Base-by-base conservation (phyloP, 2,797 vertebrate species). In the Lepilemur septentrionalis region DNA sequence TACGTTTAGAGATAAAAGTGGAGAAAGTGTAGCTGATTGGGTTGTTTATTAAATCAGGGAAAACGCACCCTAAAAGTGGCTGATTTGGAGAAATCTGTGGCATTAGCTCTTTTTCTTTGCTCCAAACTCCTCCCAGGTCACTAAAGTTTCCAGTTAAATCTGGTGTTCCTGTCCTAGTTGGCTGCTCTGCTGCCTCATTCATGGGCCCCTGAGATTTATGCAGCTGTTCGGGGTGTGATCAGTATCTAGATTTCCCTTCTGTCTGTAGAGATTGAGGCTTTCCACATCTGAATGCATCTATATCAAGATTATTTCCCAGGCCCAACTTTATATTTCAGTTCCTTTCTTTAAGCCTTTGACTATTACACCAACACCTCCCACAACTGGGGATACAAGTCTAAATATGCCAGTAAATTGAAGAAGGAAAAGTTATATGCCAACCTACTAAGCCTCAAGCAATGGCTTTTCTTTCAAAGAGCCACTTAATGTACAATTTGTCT, bases 181-280 rank as follows among this genome's bases (percentile, higher is more conserved):
- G 25, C 67, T 88, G 9, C 20, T 78, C 72, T 82, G 2, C 30
- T 81, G 13, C 52, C 18, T 92, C 35, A 91, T 82, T 91, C 46
- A 63, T 52, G 30, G 25, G 52, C 7, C n/a, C 63, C 28, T 81
- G 61, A 93, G 32, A 78, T 88, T 96, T 96, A 63, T 55, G 38
- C 32, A 94, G n/a, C 78, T 79, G 41, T 89, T 94, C 75, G 10
- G 83, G 69, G 93, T 86, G 22, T 92, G 38, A 92, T 80, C 73
- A 86, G 12, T 63, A 55, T 87, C 82, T 95, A 82, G 48, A 81
- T 78, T 95, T 70, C 83, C 12, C 35, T 89, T 94, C 2, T 22
- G 76, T 70, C 73, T 85, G 4, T 69, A 55, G 55, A 75, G 13
- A 81, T 41, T 82, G 23, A 94, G 14, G 14, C 41, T 88, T 96